phyloP scores from a whole-genome alignment of 2,797 vertebrate genomes.

The Chrysocyon brachyurus region DNA sequence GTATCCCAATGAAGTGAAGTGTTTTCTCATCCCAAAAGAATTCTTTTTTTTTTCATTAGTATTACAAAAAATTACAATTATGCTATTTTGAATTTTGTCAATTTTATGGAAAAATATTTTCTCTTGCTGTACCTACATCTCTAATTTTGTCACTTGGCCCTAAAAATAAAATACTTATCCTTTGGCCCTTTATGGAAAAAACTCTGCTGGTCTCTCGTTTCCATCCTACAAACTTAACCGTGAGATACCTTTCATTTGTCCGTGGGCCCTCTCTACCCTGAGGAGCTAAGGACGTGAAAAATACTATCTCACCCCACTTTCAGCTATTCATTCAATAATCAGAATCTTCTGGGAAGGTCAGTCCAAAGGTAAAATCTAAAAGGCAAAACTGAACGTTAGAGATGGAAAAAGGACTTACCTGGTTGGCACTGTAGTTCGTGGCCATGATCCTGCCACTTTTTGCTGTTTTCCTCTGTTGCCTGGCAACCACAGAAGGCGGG shows the following conservation, averaged over 20 bases:
- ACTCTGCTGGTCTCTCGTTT: not conserved
- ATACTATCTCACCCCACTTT: not conserved
- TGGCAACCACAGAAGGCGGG: conserved; percentile 72
- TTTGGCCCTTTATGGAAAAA: not conserved
- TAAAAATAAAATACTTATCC: conserved; percentile 30
- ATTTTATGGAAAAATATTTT: conserved; percentile 43
- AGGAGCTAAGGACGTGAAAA: not conserved
- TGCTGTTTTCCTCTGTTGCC: conserved; percentile 82
- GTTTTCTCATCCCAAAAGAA: conserved; percentile 6
- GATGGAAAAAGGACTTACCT: conserved; percentile 74
- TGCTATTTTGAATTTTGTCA: conserved; percentile 2
- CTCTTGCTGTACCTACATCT: not conserved
- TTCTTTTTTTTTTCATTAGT: not conserved
- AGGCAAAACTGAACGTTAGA: not conserved
- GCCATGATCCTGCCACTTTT: conserved; percentile 81
- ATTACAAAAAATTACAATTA: not conserved
- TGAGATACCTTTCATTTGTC: not conserved
- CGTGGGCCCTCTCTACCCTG: not conserved
- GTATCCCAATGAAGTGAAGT: not conserved
- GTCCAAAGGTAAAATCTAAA: not conserved
- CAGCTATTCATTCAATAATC: not conserved
- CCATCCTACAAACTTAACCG: not conserved
- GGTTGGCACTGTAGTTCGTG: conserved; percentile 84
- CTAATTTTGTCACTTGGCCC: conserved; percentile 10
- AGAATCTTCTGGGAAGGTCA: not conserved